These are phyloP conservation scores for Tor tambroides DNA, from an alignment of 2,113 vertebrate species.

Conservation along the genomic window DNA sequence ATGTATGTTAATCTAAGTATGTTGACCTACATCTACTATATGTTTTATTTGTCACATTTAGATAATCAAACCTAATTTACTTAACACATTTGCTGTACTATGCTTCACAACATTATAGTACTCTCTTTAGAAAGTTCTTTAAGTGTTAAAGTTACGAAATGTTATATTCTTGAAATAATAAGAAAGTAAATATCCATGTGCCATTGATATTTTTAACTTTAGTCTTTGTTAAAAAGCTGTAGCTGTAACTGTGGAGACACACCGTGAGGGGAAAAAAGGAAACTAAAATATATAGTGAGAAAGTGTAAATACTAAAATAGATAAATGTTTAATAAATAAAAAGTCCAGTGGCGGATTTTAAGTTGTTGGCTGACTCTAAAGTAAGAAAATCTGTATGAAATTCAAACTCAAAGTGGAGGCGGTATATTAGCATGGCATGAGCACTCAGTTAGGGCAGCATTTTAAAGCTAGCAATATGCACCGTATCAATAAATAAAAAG, in stretches of 20 bases:
- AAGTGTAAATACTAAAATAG: neutral
- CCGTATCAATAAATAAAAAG: conserved; percentile 39
- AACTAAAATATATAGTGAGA: too few relatives aligned
- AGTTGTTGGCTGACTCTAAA: neutral
- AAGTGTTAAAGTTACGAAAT: neutral
- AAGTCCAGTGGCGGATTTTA: neutral
- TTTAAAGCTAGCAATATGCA: conserved; percentile 12
- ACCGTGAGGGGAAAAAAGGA: neutral
- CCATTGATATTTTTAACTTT: neutral
- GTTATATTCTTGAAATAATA: neutral
- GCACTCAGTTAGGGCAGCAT: neutral
- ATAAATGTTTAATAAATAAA: neutral
- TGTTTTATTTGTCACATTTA: neutral
- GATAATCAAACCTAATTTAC: neutral
- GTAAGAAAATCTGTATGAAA: neutral
- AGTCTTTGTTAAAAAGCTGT: neutral
- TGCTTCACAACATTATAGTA: neutral
- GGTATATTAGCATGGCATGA: neutral
- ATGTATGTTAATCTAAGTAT: too few relatives aligned
- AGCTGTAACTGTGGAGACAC: neutral
- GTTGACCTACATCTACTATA: neutral
- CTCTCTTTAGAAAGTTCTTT: neutral
- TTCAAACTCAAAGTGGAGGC: neutral
- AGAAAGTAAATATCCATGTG: neutral
- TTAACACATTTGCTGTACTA: neutral